phyloP scores from a whole-genome alignment of 2,888 invertebrate genomes.

The Chelonus formosanus region DNA sequence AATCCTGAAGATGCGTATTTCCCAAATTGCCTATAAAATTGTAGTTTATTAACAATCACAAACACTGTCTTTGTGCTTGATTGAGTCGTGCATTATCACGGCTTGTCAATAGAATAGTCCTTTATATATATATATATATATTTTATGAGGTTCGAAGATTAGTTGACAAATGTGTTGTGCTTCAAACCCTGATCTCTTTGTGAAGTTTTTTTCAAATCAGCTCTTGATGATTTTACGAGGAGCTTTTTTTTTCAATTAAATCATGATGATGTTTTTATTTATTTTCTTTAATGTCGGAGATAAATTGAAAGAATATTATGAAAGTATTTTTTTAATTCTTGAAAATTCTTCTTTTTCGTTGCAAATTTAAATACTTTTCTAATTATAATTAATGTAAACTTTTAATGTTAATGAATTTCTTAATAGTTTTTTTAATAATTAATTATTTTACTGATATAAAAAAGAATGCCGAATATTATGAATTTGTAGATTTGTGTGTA shows the following conservation, averaged over 20 bases:
- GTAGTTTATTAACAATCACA: slow-evolving; percentile 24
- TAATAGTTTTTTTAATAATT: too few relatives aligned
- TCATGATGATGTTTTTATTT: too few relatives aligned
- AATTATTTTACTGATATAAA: neutral
- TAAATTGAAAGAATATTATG: too few relatives aligned
- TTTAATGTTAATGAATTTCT: too few relatives aligned
- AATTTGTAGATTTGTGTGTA: slow-evolving; percentile 36
- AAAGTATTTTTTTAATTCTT: too few relatives aligned
- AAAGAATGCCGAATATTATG: slow-evolving; percentile 7
- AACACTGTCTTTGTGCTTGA: slow-evolving; percentile 29
- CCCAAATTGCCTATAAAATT: slow-evolving; percentile 34
- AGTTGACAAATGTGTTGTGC: slow-evolving; percentile 14
- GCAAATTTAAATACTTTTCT: too few relatives aligned
- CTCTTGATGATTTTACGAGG: neutral
- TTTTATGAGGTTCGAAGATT: slow-evolving; percentile 28
- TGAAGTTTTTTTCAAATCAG: neutral
- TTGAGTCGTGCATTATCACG: neutral
- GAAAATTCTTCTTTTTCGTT: too few relatives aligned
- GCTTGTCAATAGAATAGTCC: slow-evolving; percentile 7
- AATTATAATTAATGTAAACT: too few relatives aligned
- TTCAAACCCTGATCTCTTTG: slow-evolving; percentile 11
- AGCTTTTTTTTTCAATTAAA: neutral
- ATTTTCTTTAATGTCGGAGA: too few relatives aligned
- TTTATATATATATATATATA: too few relatives aligned
- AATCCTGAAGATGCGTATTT: slow-evolving; percentile 58